A percentile compares a stretch with the other conserved stretches of the same genome.
Evolutionary conservation across 2,888 invertebrate species (phyloP).

Genomic region (Dexiosoma caninum): DNA sequence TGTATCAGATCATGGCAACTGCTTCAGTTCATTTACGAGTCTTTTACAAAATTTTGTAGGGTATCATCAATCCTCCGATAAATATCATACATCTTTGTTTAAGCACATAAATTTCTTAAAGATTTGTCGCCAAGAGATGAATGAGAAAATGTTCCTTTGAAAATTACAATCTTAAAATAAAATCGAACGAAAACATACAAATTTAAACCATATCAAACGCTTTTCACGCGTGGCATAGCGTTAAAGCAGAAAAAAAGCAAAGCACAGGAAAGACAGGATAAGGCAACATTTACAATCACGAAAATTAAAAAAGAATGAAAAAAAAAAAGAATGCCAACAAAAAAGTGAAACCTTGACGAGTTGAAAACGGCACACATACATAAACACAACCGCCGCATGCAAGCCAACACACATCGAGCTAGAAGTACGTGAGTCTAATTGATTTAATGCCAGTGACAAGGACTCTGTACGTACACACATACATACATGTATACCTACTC

Average conservation of each 20-base stretch:
- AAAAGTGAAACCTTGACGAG: slow-evolving; percentile 60
- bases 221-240: slow-evolving; percentile 21
- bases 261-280: not conserved
- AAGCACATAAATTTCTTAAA: slow-evolving; percentile 3
- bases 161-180: slow-evolving; percentile 1
- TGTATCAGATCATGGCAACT: too few species aligned
- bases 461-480: slow-evolving; percentile 27
- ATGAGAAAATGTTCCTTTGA: slow-evolving; percentile 30
- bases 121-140: slow-evolving; percentile 36
- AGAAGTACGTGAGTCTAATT: slow-evolving; percentile 62
- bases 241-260: not conserved
- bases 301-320: slow-evolving; percentile 3
- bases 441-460: slow-evolving; percentile 62
- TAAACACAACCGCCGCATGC: not conserved
- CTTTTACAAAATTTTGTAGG: too few species aligned
- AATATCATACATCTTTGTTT: not conserved
- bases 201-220: slow-evolving; percentile 49
- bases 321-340: not conserved
- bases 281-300: not conserved
- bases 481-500: too few species aligned
- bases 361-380: not conserved
- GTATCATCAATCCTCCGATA: not conserved
- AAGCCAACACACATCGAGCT: slow-evolving; percentile 3
- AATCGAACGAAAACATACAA: slow-evolving; percentile 4
- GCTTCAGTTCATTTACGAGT: too few species aligned